Conservation (phyloP, 1,140 invertebrate species). For the Habropoda laboriosa region DNA sequence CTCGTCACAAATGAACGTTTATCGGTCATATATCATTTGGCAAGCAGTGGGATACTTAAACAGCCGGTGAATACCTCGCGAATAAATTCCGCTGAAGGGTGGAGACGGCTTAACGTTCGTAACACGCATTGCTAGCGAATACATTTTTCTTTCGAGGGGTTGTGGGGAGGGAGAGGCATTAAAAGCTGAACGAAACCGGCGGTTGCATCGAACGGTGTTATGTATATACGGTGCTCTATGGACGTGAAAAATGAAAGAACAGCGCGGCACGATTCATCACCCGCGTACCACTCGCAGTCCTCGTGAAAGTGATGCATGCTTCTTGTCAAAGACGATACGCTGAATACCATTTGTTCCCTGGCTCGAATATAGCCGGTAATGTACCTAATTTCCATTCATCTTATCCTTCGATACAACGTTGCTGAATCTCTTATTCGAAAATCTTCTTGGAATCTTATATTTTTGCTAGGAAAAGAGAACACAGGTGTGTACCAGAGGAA, state of each 20-base stretch:
- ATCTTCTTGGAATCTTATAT: background rate
- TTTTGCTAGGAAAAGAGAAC: background rate
- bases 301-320: conserved; percentile 63
- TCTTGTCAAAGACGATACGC: conserved; percentile 56
- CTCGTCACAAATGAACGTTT: conserved; percentile 38
- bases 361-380: conserved; percentile 41
- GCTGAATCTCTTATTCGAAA: background rate
- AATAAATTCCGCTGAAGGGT: conserved; percentile 41
- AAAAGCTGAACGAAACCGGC: conserved; percentile 10
- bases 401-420: conserved; percentile 1
- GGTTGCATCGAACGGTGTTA: background rate
- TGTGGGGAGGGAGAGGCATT: conserved; percentile 25
- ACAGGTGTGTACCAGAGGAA: conserved; percentile 2
- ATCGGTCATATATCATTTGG: conserved; percentile 27
- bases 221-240: conserved; percentile 27
- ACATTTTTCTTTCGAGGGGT: conserved; percentile 33
- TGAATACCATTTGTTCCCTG: conserved; percentile 50
- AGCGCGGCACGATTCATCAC: conserved; percentile 61
- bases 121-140: conserved; percentile 14
- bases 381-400: conserved; percentile 41
- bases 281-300: conserved; percentile 46
- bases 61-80: background rate
- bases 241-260: conserved; percentile 67
- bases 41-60: conserved; percentile 7
- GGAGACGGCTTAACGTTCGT: conserved; percentile 25